Conservation (phyloP, 2,888 invertebrate genomes). For the Ormyrus pomaceus region DNA sequence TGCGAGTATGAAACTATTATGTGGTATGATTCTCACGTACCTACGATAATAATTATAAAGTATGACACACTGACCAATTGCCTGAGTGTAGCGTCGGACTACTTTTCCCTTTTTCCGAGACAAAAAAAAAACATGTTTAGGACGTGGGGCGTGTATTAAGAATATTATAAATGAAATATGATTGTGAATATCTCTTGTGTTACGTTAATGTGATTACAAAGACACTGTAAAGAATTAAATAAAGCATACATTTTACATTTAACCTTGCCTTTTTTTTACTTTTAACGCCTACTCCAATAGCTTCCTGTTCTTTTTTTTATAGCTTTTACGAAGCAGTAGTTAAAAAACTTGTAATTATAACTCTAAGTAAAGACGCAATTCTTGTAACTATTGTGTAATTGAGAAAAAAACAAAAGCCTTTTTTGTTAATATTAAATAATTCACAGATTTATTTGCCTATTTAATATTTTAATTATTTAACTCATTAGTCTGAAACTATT, state of each 20-base stretch:
- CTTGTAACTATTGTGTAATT: too few species aligned
- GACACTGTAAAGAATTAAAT: slow-evolving; percentile 81
- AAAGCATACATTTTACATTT: slow-evolving; percentile 75
- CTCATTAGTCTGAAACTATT: too few species aligned
- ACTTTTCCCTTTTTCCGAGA: slow-evolving; percentile 69
- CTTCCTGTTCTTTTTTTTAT: too few species aligned
- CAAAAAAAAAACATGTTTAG: slow-evolving; percentile 67
- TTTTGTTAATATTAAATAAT: too few species aligned
- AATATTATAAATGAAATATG: slow-evolving; percentile 81
- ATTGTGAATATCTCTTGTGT: slow-evolving; percentile 83
- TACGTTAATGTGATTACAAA: slow-evolving; percentile 80
- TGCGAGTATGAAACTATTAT: slow-evolving; percentile 13
- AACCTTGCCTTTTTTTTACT: not conserved
- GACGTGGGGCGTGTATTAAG: slow-evolving; percentile 75
- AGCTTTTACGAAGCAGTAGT: too few species aligned
- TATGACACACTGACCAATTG: slow-evolving; percentile 73
- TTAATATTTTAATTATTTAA: too few species aligned
- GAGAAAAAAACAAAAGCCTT: too few species aligned
- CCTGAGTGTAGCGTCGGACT: slow-evolving; percentile 71
- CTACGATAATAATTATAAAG: slow-evolving; percentile 57
- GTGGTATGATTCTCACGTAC: slow-evolving; percentile 40
- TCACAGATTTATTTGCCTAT: too few species aligned
- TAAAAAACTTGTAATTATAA: too few species aligned
- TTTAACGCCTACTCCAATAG: too few species aligned
- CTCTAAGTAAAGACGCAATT: too few species aligned